Evolutionary conservation across 2,888 invertebrate genomes (phyloP), one percentile per base, ranked within the genome.

Genomic region (Micropterix aruncella): DNA sequence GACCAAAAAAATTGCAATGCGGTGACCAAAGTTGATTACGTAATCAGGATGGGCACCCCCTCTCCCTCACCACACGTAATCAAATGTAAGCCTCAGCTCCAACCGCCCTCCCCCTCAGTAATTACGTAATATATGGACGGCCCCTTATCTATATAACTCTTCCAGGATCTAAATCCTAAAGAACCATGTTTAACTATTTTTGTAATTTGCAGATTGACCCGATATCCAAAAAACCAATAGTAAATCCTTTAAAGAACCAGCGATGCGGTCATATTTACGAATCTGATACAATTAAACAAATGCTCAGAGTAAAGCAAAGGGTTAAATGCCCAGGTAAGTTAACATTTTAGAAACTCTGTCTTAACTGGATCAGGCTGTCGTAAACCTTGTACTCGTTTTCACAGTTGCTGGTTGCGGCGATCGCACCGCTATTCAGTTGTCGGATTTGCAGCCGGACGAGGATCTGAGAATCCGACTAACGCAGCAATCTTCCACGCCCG

Each of bases 151-250:
- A n/a, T n/a, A n/a, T n/a, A n/a, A n/a, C n/a, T n/a, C n/a, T n/a
- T n/a, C n/a, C n/a, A n/a, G n/a, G n/a, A n/a, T n/a, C n/a, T n/a
- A n/a, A n/a, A n/a, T n/a, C n/a, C n/a, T n/a, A n/a, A n/a, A n/a
- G n/a, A 27, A 27, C 5, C 12, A 27, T 27, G 12, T 27, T 27
- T 27, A 27, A 27, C 12, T 27, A 27, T 27, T 27, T 27, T 5
- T n/a, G n/a, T n/a, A n/a, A n/a, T n/a, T 60, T 60, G 2, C 60
- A 73, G 63, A 58, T 67, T 53, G 74, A 74, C 56, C 74, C 74
- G 2, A 60, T 74, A 42, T 70, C 71, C 2, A 73, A 71, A 53
- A 62, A 56, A 18, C 61, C 60, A 0, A 66, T 74, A 50, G 54
- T 56, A n/a, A 63, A 70, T 50, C 74, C 74, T 2, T 65, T 74